phyloP scores from a whole-genome alignment of 2,888 invertebrate genomes.

The Torymus aiolomorphi region DNA sequence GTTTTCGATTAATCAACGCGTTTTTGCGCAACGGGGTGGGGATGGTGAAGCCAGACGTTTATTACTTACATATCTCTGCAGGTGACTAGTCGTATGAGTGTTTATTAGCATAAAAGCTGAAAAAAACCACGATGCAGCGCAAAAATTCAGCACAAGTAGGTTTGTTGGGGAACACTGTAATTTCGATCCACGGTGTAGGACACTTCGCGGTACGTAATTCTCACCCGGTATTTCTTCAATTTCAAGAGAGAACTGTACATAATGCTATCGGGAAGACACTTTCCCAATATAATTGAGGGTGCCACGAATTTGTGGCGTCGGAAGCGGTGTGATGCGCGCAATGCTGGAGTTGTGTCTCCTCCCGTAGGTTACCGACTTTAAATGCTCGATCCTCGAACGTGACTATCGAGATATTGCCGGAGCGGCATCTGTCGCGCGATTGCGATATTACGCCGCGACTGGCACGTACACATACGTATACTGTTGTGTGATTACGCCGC shows the following conservation, averaged over 20 bases:
- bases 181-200: not conserved
- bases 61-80: conserved; percentile 24
- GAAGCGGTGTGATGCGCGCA: not conserved
- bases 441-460: not conserved
- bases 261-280: conserved; percentile 9
- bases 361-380: conserved; percentile 42
- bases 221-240: conserved; percentile 13
- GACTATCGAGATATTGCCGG: conserved; percentile 18
- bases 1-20: no score
- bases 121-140: no score
- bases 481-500: not conserved
- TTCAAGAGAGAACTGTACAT: conserved; percentile 32
- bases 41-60: not conserved
- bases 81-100: not conserved
- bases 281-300: no score
- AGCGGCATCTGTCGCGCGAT: conserved; percentile 46
- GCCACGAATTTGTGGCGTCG: no score
- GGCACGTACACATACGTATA: not conserved
- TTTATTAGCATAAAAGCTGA: conserved; percentile 23
- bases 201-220: conserved; percentile 35
- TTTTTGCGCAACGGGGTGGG: not conserved
- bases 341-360: not conserved
- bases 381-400: not conserved
- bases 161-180: not conserved
- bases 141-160: not conserved